Evolutionary conservation across 1,140 invertebrate species (phyloP), one percentile per base, ranked within the genome.

Genomic region (Rhopalosiphum padi): DNA sequence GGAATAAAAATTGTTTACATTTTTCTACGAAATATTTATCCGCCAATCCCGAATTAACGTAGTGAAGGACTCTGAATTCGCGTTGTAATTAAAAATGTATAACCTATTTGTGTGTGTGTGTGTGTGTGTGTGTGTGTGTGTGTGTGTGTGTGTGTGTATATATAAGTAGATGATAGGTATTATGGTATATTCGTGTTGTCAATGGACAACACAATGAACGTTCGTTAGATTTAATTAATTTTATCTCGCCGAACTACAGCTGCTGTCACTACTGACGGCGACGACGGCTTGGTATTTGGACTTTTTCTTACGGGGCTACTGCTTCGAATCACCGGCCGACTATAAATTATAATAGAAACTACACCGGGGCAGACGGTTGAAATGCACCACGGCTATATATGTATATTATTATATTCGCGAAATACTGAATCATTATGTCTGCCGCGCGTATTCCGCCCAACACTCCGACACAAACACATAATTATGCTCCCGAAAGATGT

Each of bases 141-240:
- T n/a, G n/a, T n/a, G n/a, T n/a, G n/a, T n/a, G n/a, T n/a, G n/a
- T n/a, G n/a, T n/a, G n/a, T n/a, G n/a, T n/a, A n/a, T n/a, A n/a
- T n/a, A n/a, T n/a, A 53, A 15, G 11, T n/a, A 77, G 9, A 77
- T n/a, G 30, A 77, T 77, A 77, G 60, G 60, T 77, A 77, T 77
- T 35, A 77, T 77, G 23, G 30, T 23, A 23, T 83, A 35, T 35
- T 37, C 82, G 82, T 41, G 82, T 83, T 41, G 18, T 83, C 82
- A 41, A 83, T 83, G n/a, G 41, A 37, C 6, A 83, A 23, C 35
- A 37, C 82, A 41, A 83, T 41, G 82, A 83, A 41, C 82, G 82
- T 37, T 41, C 82, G 82, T 83, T 83, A 41, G 82, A 83, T 83
- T 83, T 83, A 83, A 83, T 83, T 83, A 83, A 83, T 83, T 37